Conservation (phyloP, 2,888 invertebrate genomes). For the Machimus rusticus region DNA sequence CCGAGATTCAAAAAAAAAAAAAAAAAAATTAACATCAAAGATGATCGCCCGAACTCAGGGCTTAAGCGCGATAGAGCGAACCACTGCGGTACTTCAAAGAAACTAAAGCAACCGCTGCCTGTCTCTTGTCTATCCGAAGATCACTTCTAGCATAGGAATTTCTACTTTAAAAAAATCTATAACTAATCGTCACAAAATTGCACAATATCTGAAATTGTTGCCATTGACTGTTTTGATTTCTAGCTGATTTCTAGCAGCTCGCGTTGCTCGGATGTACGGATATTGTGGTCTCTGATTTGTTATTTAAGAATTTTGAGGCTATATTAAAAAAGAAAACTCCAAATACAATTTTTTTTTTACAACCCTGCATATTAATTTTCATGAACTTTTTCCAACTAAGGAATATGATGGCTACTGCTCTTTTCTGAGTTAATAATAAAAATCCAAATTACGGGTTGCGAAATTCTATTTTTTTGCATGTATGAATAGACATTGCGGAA, state of each 20-base stretch:
- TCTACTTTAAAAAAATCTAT: not conserved
- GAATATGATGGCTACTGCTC: no score
- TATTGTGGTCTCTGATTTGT: no score
- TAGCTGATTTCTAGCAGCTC: not conserved
- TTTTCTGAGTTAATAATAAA: no score
- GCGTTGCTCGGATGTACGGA: no score
- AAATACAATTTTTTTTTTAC: no score
- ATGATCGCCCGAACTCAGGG: not conserved
- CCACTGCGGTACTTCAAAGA: not conserved
- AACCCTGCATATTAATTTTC: no score
- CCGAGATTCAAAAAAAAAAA: not conserved
- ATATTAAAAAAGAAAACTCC: no score
- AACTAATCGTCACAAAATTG: not conserved
- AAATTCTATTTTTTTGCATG: no score
- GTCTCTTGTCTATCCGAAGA: not conserved
- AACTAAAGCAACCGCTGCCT: not conserved
- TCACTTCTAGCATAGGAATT: not conserved
- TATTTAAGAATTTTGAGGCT: no score
- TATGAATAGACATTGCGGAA: no score
- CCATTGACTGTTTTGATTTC: not conserved
- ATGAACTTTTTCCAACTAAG: no score
- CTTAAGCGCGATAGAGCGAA: not conserved
- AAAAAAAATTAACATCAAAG: not conserved
- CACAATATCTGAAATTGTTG: not conserved
- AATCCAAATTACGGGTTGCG: no score